phyloP scores from a whole-genome alignment of 2,888 invertebrate genomes.

The Sarcophaga rosellei region DNA sequence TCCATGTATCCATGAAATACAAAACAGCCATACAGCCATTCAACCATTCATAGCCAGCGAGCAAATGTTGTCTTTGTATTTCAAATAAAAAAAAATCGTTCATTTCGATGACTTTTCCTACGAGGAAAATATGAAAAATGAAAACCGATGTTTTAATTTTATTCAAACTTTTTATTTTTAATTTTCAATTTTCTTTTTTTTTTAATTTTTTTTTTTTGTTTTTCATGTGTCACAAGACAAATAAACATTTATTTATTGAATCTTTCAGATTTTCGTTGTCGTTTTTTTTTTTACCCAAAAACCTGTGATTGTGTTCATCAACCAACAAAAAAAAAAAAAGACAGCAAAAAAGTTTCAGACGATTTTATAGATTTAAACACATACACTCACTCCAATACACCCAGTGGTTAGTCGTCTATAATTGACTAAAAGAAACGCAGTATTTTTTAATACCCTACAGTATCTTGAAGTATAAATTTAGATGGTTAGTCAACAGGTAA shows the following conservation, averaged over 20 bases:
- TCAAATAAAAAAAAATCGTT: constrained; percentile 1
- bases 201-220: constrained; percentile 10
- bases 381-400: constrained; percentile 3
- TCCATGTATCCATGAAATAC: constrained; percentile 42
- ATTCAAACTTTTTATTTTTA: background rate
- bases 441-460: background rate
- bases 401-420: background rate
- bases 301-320: constrained; percentile 19
- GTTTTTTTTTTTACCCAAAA: constrained; percentile 2
- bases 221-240: constrained; percentile 49
- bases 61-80: constrained; percentile 18
- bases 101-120: background rate
- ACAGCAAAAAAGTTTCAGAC: constrained; percentile 5
- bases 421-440: background rate
- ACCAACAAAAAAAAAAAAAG: background rate
- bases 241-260: constrained; percentile 59
- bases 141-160: constrained; percentile 40
- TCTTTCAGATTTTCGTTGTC: constrained; percentile 17
- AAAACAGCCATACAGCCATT: background rate
- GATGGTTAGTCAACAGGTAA: too few species aligned
- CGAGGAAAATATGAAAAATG: constrained; percentile 10
- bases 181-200: background rate
- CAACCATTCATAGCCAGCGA: background rate
- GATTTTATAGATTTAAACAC: constrained; percentile 32
- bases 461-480: too few species aligned